Evolutionary conservation across 2,113 vertebrate species (phyloP).

Genomic region (Ornithorhynchus anatinus): DNA sequence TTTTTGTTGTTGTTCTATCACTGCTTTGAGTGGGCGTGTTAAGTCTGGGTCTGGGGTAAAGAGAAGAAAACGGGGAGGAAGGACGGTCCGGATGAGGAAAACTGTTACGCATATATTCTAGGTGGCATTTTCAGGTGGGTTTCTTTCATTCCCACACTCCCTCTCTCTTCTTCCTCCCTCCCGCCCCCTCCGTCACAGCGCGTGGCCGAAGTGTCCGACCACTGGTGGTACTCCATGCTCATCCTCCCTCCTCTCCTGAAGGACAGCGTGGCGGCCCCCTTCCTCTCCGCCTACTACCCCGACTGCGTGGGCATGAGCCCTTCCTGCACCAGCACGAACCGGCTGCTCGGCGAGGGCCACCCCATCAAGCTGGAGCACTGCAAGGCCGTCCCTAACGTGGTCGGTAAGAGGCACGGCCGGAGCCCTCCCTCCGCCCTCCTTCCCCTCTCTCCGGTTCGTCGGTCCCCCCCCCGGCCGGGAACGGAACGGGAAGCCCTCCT

Average conservation of each 20-base stretch:
- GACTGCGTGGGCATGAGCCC: slow-evolving; percentile 99
- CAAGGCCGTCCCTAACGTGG: slow-evolving; percentile 68
- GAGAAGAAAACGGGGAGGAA: background rate
- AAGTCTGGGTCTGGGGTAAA: background rate
- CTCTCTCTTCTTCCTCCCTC: slow-evolving; percentile 35
- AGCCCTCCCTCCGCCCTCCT: background rate
- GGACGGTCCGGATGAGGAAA: background rate
- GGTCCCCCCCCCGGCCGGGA: no score
- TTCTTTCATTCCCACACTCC: background rate
- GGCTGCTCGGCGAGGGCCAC: slow-evolving; percentile 63
- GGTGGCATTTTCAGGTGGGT: background rate
- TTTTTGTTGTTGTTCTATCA: background rate
- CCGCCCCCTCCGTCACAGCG: slow-evolving; percentile 75
- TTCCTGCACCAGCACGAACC: slow-evolving; percentile 80
- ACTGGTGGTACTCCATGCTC: slow-evolving; percentile 97
- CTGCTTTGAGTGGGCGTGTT: background rate
- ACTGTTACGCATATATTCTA: background rate
- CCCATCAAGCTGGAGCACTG: slow-evolving; percentile 81
- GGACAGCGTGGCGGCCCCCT: slow-evolving; percentile 90
- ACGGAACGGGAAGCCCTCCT: no score
- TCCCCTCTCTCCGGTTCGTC: no score
- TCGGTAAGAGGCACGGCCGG: slow-evolving; percentile 65
- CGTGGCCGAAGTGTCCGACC: slow-evolving; percentile 91
- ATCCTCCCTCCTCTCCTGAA: slow-evolving; percentile 95
- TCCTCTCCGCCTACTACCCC: slow-evolving; percentile 93